phyloP scores from a whole-genome alignment of 2,113 vertebrate genomes.

The Ia io region DNA sequence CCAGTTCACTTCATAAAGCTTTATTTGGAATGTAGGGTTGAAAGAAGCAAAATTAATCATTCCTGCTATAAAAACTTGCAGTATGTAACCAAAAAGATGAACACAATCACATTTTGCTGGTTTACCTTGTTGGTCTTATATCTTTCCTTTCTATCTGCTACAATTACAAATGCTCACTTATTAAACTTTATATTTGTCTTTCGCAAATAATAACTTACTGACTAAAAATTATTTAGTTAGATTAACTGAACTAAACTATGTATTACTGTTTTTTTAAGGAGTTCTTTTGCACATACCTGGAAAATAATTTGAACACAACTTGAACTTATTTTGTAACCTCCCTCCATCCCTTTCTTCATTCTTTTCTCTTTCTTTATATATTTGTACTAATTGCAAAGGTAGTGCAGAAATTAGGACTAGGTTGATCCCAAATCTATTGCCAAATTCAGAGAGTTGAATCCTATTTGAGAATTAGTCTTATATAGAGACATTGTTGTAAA shows the following conservation, averaged over 20 bases:
- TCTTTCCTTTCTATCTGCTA: background rate
- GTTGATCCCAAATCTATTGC: background rate
- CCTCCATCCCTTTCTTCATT: background rate
- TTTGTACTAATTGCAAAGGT: background rate
- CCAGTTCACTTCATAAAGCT: background rate
- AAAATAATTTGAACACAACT: conserved; percentile 49
- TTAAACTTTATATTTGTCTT: conserved; percentile 14
- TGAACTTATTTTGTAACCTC: background rate
- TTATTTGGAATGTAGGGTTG: background rate
- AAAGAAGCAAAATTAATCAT: background rate
- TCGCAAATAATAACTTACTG: background rate
- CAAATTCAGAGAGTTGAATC: background rate
- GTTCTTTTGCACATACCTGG: conserved; percentile 27
- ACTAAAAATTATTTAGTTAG: conserved; percentile 21
- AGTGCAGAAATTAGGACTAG: background rate
- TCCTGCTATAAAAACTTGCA: background rate
- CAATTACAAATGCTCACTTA: conserved; percentile 41
- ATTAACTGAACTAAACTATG: conserved; percentile 47
- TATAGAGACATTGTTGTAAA: background rate
- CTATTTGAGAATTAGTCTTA: background rate
- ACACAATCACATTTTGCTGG: conserved; percentile 1
- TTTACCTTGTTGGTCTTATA: conserved; percentile 15
- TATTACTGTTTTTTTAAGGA: background rate
- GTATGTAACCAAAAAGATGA: background rate
- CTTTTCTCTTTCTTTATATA: background rate